Evolutionary conservation across 1,140 invertebrate genomes (phyloP), one percentile per base, ranked within the genome.

Genomic region (Sycophila sp.): DNA sequence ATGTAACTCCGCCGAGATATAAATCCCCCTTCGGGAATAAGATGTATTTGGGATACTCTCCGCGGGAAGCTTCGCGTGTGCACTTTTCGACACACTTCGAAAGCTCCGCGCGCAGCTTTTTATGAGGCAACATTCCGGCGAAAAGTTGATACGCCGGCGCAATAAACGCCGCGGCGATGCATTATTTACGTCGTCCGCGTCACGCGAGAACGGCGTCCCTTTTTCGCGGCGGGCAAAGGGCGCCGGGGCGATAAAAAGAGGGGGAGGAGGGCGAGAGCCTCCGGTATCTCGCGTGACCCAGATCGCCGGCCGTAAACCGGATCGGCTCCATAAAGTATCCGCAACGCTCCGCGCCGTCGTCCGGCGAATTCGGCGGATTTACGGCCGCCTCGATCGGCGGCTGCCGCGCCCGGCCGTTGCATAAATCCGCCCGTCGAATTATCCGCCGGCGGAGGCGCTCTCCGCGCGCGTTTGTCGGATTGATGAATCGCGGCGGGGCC

Each of bases 231-330:
- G 42, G 42, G 42, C 42, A 47, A 47, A 47, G 30, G 30, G 53
- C n/a, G 53, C 15, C 8, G 53, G 28, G 22, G 28, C 2, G 30
- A 32, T 4, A 24, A 4, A 40, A 34, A 58, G 34, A 19, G 53
- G 36, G 19, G 55, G 26, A 36, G 4, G 55, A 19, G 32, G 38
- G 55, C 13, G 17, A 19, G 55, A 38, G 28, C 22, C 34, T 42
- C 51, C 71, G 36, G 65, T 75, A 75, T 78, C 70, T 78, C n/a
- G n/a, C n/a, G n/a, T n/a, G 78, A 79, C 78, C 76, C 70, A 78
- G 69, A 79, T 80, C 59, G 55, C 45, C n/a, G 38, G 51, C 49
- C 64, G 70, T 79, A 76, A 76, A 77, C 58, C 7, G 11, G 13
- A 53, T 28, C 26, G 32, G n/a, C 28, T 32, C 10, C 30, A 40